phyloP scores from a whole-genome alignment of 2,888 invertebrate species.

The Lordiphosa fenestrarum region DNA sequence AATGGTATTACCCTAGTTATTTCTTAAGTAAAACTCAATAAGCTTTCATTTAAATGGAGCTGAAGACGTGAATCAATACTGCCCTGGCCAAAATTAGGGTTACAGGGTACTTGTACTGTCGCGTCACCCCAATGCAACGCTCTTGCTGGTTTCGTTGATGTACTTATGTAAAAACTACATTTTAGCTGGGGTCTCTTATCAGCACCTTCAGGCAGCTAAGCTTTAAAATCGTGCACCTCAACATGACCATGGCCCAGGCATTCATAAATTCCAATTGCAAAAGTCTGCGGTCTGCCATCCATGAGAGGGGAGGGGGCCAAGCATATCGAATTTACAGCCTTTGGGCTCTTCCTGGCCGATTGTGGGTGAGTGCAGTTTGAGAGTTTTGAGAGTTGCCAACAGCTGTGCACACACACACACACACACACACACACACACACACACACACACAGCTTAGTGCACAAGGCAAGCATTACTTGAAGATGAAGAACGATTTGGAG shows the following conservation, averaged over 20 bases:
- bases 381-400: constrained; percentile 37
- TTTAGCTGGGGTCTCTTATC: constrained; percentile 19
- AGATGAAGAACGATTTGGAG: not conserved
- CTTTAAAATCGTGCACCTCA: constrained; percentile 12
- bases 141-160: not conserved
- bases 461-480: not conserved
- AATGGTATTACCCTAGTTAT: no score
- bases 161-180: constrained; percentile 3
- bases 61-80: no score
- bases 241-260: constrained; percentile 12
- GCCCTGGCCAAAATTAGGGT: no score
- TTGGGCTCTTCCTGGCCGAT: constrained; percentile 1
- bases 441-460: constrained; percentile 18
- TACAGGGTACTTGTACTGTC: not conserved
- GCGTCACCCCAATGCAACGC: not conserved
- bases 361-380: constrained; percentile 14
- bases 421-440: constrained; percentile 6
- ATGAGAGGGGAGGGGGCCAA: not conserved
- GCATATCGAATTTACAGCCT: not conserved
- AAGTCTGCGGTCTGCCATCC: constrained; percentile 18
- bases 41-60: no score
- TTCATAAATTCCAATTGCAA: no score
- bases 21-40: no score
- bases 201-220: constrained; percentile 18
- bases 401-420: constrained; percentile 54